Evolutionary conservation across 30 jellyfish, hydroid and myxozoan genomes (phyloP).

Genomic region (Sanderia malayensis): DNA sequence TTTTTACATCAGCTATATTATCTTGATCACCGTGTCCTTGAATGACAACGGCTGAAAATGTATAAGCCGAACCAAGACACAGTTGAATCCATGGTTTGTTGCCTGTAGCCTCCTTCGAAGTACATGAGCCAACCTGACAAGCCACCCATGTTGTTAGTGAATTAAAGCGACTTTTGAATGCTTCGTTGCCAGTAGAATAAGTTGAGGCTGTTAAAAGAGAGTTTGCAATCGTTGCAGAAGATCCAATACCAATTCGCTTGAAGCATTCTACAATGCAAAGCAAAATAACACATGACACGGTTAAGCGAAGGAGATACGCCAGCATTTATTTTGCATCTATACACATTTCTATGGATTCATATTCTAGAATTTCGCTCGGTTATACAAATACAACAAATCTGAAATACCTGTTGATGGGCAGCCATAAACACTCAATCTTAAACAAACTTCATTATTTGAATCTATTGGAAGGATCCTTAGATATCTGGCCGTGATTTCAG

Average conservation of each 20-base stretch:
- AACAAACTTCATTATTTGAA: slow-evolving; percentile 13
- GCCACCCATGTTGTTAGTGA: slow-evolving; percentile 34
- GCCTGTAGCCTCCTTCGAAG: slow-evolving; percentile 28
- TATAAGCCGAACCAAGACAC: slow-evolving; percentile 11
- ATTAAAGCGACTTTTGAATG: slow-evolving; percentile 31
- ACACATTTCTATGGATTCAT: too few relatives aligned
- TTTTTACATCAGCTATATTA: too few relatives aligned
- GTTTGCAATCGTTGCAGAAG: not conserved
- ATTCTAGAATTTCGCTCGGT: too few relatives aligned
- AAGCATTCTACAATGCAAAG: too few relatives aligned
- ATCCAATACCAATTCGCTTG: slow-evolving; percentile 27
- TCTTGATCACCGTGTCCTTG: slow-evolving; percentile 72
- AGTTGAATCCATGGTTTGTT: slow-evolving; percentile 59
- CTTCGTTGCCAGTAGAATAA: slow-evolving; percentile 9
- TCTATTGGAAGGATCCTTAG: slow-evolving; percentile 26
- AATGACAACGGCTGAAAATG: slow-evolving; percentile 14
- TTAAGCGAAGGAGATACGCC: too few relatives aligned
- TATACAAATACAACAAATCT: too few relatives aligned
- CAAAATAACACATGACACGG: too few relatives aligned
- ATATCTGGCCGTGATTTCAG: slow-evolving; percentile 10
- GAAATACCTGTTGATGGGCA: slow-evolving; percentile 49
- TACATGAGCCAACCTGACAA: slow-evolving; percentile 36
- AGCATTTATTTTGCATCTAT: too few relatives aligned
- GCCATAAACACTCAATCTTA: slow-evolving; percentile 46
- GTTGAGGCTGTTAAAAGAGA: slow-evolving; percentile 56